Evolutionary conservation across 1,140 invertebrate species (phyloP), one percentile per base, ranked within the genome.

Genomic region (Drosophila saltans): DNA sequence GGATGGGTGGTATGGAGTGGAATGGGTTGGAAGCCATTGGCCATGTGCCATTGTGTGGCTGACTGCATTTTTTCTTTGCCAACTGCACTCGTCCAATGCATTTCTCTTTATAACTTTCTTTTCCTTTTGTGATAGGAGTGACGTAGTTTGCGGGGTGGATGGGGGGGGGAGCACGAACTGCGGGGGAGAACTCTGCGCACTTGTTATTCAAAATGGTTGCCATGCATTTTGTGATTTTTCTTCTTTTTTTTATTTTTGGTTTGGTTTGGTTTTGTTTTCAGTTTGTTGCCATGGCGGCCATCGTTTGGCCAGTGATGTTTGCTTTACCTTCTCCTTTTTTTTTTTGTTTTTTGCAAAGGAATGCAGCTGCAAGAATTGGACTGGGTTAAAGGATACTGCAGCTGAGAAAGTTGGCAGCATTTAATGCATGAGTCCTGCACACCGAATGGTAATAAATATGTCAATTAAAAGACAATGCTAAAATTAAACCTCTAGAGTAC

Each of bases 201-300:
- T 88, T 88, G 84, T 84, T 88, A 88, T 88, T 89, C 84, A 88
- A 88, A 88, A 88, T 89, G 84, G 84, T 88, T 82, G 84, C 84
- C 83, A 78, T 81, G 84, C 80, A 89, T 84, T 88, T 88, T 88
- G 77, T 59, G 74, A 70, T 76, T 76, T 63, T 68, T 67, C 65
- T 69, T 75, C 70, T 85, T 85, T 79, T 85, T 86, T 68, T 62
- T 75, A 77, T 85, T 85, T 77, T 73, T 77, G 64, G 41, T 74
- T 80, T 78, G 43, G 68, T 48, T 40, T 60, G 39, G 63, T 69
- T 70, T 62, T 68, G 41, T 55, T 28, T 40, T 78, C 71, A 74
- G 83, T 86, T 86, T 86, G 82, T 88, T 88, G 76, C 80, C 75
- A 82, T 82, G 72, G 80, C 75, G 75, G 80, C 75, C 80, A 69